phyloP scores from a whole-genome alignment of 2,113 vertebrate species.

The Turnix velox region DNA sequence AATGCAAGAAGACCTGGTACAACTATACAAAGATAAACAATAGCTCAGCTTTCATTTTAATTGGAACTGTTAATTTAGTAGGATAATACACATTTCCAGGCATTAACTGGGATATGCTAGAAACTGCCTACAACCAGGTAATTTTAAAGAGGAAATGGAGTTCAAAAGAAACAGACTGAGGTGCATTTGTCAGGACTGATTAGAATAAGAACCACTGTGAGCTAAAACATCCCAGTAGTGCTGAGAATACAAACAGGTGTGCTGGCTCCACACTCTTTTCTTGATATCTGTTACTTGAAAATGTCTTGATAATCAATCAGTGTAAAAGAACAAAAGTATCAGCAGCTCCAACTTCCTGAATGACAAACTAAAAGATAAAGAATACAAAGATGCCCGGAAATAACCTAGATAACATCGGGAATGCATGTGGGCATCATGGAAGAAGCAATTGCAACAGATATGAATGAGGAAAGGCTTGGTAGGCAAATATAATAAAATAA shows the following conservation, averaged over 20 bases:
- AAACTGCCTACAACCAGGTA: background rate
- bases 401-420: background rate
- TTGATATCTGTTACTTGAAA: background rate
- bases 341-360: background rate
- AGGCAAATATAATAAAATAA: background rate
- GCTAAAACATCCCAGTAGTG: background rate
- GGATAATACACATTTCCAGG: background rate
- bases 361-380: background rate
- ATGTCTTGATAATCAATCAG: background rate
- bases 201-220: background rate
- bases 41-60: background rate
- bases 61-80: background rate
- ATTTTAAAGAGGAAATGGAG: background rate
- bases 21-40: background rate
- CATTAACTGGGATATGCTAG: background rate
- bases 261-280: background rate
- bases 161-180: background rate
- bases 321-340: background rate
- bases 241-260: background rate
- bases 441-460: rapidly evolving
- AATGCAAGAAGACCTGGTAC: background rate
- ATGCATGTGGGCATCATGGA: background rate
- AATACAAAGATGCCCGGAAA: background rate
- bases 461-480: background rate
- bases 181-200: background rate